These are phyloP conservation scores for Hemicordylus capensis DNA, from an alignment of 2,113 vertebrate genomes.

Conservation along the genomic window DNA sequence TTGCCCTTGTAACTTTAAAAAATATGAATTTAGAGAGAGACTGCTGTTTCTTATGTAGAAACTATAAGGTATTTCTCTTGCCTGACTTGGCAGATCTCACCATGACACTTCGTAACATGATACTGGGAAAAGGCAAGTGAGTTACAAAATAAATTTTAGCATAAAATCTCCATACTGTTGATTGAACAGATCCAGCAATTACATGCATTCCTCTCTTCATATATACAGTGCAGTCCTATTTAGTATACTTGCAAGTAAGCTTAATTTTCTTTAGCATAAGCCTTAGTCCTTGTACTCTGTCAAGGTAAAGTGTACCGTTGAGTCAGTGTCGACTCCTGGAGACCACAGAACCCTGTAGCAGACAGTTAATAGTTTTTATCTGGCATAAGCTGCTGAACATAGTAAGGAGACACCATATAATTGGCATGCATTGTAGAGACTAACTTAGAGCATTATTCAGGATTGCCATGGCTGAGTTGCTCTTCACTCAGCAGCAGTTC, in stretches of 20 bases:
- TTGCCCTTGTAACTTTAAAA: background rate
- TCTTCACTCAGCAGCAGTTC: constrained; percentile 28
- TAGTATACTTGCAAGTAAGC: no score
- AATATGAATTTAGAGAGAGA: background rate
- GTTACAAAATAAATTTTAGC: background rate
- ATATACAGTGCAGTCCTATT: background rate
- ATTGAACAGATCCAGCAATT: background rate
- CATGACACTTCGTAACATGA: background rate
- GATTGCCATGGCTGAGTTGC: constrained; percentile 3
- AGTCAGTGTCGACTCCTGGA: no score
- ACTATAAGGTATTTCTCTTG: background rate
- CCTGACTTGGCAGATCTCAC: background rate
- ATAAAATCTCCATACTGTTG: constrained; percentile 30
- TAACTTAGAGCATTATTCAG: constrained; percentile 33
- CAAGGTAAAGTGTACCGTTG: no score
- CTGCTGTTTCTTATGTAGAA: background rate
- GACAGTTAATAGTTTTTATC: constrained; percentile 9
- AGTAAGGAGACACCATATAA: background rate
- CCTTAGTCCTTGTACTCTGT: background rate
- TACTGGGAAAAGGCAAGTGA: background rate
- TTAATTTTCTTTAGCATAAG: background rate
- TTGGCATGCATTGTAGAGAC: background rate
- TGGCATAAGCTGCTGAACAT: background rate
- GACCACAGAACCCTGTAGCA: no score
- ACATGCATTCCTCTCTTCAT: background rate